These are phyloP conservation scores for Plutella xylostella DNA, from an alignment of 2,888 invertebrate genomes.

Conservation along the genomic window DNA sequence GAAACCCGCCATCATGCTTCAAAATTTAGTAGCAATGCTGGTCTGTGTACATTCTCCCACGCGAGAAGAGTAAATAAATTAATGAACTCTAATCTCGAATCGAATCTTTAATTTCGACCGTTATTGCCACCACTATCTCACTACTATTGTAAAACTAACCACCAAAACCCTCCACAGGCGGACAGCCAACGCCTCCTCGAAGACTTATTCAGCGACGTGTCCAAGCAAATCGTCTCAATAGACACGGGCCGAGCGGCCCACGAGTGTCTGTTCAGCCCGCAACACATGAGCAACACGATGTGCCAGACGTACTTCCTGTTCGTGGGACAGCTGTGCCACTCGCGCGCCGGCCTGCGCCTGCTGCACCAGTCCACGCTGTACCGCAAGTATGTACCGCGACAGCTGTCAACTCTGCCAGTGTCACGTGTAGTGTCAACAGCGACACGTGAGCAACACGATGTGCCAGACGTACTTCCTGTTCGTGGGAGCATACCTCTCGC, in stretches of 20 bases:
- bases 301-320: slow-evolving; percentile 96
- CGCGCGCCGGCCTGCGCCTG: slow-evolving; percentile 74
- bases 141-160: too few relatives aligned
- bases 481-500: slow-evolving; percentile 84
- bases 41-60: too few relatives aligned
- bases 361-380: slow-evolving; percentile 66
- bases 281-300: slow-evolving; percentile 88
- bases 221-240: slow-evolving; percentile 79
- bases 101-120: too few relatives aligned
- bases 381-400: not conserved
- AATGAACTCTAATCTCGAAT: too few relatives aligned
- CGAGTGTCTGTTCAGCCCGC: slow-evolving; percentile 89
- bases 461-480: slow-evolving; percentile 96
- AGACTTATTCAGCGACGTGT: slow-evolving; percentile 85
- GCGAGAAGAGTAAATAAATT: too few relatives aligned
- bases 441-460: slow-evolving; percentile 89
- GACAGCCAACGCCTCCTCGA: slow-evolving; percentile 79
- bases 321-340: slow-evolving; percentile 86
- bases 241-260: slow-evolving; percentile 81
- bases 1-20: too few relatives aligned
- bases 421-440: too few relatives aligned
- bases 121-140: too few relatives aligned
- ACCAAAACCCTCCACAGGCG: slow-evolving; percentile 40
- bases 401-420: too few relatives aligned
- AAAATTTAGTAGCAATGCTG: too few relatives aligned